Conservation (phyloP, 2,888 invertebrate species). For the Chaetogeoica ovagalla region DNA sequence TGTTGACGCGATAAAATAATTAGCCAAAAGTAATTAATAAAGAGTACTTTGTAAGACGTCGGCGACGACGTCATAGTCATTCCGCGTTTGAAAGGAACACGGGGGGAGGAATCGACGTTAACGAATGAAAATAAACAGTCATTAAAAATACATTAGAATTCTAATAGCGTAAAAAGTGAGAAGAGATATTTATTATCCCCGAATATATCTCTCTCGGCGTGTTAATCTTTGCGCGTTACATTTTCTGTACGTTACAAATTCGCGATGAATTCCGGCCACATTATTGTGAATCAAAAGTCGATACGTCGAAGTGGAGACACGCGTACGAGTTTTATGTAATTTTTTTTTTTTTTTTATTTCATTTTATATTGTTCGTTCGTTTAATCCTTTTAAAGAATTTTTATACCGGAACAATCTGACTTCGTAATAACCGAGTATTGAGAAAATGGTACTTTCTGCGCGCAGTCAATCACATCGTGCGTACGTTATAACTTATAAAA, state of each 20-base stretch:
- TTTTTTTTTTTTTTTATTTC: too few relatives aligned
- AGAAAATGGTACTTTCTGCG: too few relatives aligned
- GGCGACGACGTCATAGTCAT: too few relatives aligned
- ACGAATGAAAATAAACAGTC: slow-evolving; percentile 35
- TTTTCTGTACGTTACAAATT: slow-evolving; percentile 4
- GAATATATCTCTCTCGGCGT: background rate
- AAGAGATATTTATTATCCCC: slow-evolving; percentile 21
- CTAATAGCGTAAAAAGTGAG: background rate
- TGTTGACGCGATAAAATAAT: background rate
- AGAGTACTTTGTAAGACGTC: too few relatives aligned
- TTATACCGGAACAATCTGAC: background rate
- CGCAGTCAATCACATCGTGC: too few relatives aligned
- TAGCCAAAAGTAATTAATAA: background rate
- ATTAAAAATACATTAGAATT: slow-evolving; percentile 32
- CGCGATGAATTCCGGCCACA: background rate
- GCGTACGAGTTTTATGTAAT: too few relatives aligned
- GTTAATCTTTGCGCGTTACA: slow-evolving; percentile 2
- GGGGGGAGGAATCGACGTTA: slow-evolving; percentile 1
- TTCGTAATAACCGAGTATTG: background rate
- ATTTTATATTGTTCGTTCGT: background rate
- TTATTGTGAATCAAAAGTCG: background rate
- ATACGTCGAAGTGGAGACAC: background rate
- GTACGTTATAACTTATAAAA: too few relatives aligned
- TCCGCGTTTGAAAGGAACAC: slow-evolving; percentile 14
- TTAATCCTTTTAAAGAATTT: background rate